A percentile compares a stretch with the other conserved stretches of the same genome.
These are phyloP conservation scores for Lithodes maja DNA, from an alignment of 2,888 invertebrate species.

Conservation along the genomic window DNA sequence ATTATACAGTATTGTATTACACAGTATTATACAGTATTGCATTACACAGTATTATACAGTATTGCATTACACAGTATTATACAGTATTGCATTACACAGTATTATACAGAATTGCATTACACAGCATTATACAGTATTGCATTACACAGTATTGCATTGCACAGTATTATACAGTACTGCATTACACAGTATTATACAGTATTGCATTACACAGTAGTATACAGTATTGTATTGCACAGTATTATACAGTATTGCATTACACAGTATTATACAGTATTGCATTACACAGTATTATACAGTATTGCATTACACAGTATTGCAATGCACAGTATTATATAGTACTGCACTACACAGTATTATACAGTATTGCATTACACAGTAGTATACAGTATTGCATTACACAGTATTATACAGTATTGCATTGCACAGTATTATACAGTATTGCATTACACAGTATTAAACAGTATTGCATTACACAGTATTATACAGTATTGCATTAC, in stretches of 20 bases:
- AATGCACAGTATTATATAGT: background rate
- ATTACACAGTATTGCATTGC: background rate
- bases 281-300: background rate
- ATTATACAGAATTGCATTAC: too few species aligned
- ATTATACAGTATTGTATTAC: too few species aligned
- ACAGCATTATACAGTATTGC: too few species aligned
- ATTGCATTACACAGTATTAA: background rate
- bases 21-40: too few species aligned
- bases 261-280: background rate
- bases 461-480: background rate
- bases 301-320: background rate
- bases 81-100: too few species aligned
- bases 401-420: background rate
- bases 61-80: too few species aligned
- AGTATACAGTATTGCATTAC: conserved; percentile 5
- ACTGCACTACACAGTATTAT: conserved; percentile 32
- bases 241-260: background rate
- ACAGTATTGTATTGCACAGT: background rate
- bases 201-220: background rate
- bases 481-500: background rate
- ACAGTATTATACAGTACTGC: background rate
- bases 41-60: too few species aligned
- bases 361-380: conserved; percentile 7
- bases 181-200: background rate
- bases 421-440: too few species aligned